A percentile compares a stretch with the other conserved stretches of the same genome.
phyloP scores from a whole-genome alignment of 2,113 vertebrate genomes.

The Prunella fulvescens region DNA sequence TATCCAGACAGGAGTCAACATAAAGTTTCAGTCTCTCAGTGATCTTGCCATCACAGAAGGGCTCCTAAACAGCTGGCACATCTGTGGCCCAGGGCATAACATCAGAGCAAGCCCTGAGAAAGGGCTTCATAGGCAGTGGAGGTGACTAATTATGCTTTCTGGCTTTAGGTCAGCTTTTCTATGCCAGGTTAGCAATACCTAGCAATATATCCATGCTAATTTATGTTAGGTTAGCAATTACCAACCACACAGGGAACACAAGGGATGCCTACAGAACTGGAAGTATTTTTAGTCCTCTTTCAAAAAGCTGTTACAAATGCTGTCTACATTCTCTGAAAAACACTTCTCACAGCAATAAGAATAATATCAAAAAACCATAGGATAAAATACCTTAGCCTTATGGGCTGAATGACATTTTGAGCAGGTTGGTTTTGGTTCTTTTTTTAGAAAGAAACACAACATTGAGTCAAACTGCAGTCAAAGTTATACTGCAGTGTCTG shows the following conservation, averaged over 20 bases:
- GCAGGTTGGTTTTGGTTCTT: not conserved
- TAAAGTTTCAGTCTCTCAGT: not conserved
- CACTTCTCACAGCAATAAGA: not conserved
- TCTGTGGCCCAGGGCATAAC: not conserved
- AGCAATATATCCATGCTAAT: not conserved
- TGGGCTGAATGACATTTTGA: not conserved
- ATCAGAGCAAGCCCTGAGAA: not conserved
- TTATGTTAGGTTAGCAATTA: not conserved
- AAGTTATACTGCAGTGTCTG: not conserved
- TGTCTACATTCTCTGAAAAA: not conserved
- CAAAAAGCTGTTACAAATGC: not conserved
- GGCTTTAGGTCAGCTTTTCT: not conserved
- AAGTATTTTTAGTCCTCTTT: not conserved
- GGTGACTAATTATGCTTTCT: not conserved
- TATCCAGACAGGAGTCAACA: not conserved
- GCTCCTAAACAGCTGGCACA: not conserved
- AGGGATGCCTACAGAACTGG: not conserved
- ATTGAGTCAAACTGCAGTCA: not conserved
- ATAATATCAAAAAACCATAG: not conserved
- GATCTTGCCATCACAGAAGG: not conserved
- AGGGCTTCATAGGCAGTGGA: not conserved
- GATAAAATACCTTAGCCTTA: not conserved
- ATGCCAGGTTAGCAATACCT: not conserved
- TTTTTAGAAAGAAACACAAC: not conserved
- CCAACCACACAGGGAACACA: not conserved